Base-by-base conservation (phyloP, 1,140 invertebrate genomes). In the Drosophila sucinea region DNA sequence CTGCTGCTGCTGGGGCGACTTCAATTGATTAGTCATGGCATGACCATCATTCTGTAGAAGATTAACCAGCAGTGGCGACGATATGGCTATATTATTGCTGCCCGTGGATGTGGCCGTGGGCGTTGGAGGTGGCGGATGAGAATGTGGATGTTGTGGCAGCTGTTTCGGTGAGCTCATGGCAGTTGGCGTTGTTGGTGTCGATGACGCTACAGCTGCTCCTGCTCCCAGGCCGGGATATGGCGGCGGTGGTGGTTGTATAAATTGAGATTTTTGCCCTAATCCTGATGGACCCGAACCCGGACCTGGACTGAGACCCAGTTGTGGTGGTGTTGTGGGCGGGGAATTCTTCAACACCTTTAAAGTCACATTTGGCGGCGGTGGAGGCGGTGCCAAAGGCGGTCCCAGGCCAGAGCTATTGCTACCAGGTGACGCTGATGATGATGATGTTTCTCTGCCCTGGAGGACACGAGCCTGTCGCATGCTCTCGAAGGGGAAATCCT, bases 51-150 rank as follows among this genome's bases (percentile, higher is more conserved):
- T 98, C 93, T 98, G 97, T 75, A 98, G 93, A 63, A 98, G 92
- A 93, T 98, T 98, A 2, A 98, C 97, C 51, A 98, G 93, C 61
- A 98, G 92, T n/a, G 97, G 97, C 92, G 97, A 98, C 67, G 97
- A 96, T 79, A 97, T 94, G 61, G 89, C 91, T 67, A 91, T 91
- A 61, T 91, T 91, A 60, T 91, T 91, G 47, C 78, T 81, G 27
- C 70, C 73, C 29, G 81, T 77, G 11, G 79, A 44, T 71, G 92
- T 73, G 71, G 91, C 73, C 93, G 93, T 33, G 92, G 93, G 84
- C 93, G 93, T 55, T 30, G 92, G 93, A 56, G 92, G 93, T 23
- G 73, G 67, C 40, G 65, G 76, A 30, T 69, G 70, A 10, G 62
- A 62, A 64, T 64, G 70, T n/a, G 69, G 60, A 33, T 51, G 67